These are phyloP conservation scores for Pollenia griseotomentosa DNA, from an alignment of 2,888 invertebrate genomes.

Conservation along the genomic window DNA sequence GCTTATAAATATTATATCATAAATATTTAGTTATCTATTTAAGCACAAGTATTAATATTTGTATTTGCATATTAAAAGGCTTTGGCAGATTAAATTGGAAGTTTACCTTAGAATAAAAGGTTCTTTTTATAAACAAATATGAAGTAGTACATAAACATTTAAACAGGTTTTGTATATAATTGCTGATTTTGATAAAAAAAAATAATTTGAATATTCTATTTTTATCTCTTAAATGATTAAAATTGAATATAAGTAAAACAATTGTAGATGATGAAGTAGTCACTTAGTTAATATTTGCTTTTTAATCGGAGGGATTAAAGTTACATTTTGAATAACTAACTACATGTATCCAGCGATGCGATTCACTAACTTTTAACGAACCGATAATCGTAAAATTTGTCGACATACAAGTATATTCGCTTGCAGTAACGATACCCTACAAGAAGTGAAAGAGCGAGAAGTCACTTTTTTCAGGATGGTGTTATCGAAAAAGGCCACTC, in stretches of 20 bases:
- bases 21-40: conserved; percentile 1
- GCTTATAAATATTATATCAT: neutral
- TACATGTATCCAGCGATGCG: too few species aligned
- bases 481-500: too few species aligned
- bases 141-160: neutral
- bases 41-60: conserved; percentile 12
- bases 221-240: conserved; percentile 2
- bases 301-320: too few species aligned
- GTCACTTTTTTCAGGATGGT: too few species aligned
- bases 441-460: too few species aligned
- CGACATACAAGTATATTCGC: too few species aligned
- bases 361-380: too few species aligned
- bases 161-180: conserved; percentile 8
- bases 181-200: conserved; percentile 3
- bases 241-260: neutral
- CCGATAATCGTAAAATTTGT: too few species aligned
- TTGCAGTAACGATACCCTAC: too few species aligned
- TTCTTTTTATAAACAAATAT: neutral
- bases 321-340: too few species aligned
- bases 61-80: conserved; percentile 3
- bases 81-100: conserved; percentile 4
- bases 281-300: too few species aligned
- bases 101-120: neutral
- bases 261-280: too few species aligned
- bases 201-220: neutral